These are phyloP conservation scores for Embiotoca jacksoni DNA, from an alignment of 2,113 vertebrate species.

Conservation along the genomic window DNA sequence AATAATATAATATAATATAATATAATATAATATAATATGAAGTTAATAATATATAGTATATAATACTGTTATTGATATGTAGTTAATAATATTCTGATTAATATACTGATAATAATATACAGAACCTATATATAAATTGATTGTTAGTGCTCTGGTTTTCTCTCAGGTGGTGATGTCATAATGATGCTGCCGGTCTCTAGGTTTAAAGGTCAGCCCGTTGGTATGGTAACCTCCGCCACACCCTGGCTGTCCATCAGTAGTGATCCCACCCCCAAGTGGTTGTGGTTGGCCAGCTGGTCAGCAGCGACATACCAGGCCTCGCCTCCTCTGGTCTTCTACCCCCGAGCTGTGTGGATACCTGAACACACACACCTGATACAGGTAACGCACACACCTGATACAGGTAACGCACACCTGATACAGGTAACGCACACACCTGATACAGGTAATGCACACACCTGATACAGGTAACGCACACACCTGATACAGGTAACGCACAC, in stretches of 20 bases:
- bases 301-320: conserved; percentile 27
- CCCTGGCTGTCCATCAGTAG: conserved; percentile 44
- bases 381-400: background rate
- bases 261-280: conserved; percentile 40
- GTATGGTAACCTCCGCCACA: conserved; percentile 28
- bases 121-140: background rate
- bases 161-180: conserved; percentile 56
- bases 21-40: no score
- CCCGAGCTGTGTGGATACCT: conserved; percentile 46
- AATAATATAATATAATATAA: no score
- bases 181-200: conserved; percentile 61
- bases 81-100: no score
- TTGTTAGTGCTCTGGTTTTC: background rate
- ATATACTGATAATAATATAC: no score
- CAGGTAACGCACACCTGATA: background rate
- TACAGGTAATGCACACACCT: background rate
- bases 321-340: conserved; percentile 42
- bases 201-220: conserved; percentile 54
- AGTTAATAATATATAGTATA: no score
- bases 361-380: conserved; percentile 38
- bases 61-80: no score
- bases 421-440: background rate
- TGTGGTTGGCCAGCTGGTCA: conserved; percentile 57
- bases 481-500: background rate
- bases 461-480: no score